Conservation (phyloP, 2,888 invertebrate genomes). For the Lagria hirta region DNA sequence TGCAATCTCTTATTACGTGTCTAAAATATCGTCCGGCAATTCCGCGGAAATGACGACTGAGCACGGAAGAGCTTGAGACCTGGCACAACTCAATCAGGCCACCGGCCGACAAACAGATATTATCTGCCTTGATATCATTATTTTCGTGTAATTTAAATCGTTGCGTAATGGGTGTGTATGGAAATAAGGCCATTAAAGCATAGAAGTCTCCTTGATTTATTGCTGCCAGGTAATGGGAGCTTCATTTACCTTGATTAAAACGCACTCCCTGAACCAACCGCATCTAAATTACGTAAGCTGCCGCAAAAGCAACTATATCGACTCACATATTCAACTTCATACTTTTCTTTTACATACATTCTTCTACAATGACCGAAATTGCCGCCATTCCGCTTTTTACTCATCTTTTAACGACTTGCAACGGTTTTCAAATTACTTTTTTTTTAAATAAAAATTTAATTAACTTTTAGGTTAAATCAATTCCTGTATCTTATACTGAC, state of each 20-base stretch:
- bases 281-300: constrained; percentile 23
- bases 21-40: constrained; percentile 47
- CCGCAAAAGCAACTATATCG: constrained; percentile 27
- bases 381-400: no score
- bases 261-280: constrained; percentile 17
- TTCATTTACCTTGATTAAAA: constrained; percentile 44
- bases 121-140: constrained; percentile 45
- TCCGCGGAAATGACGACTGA: constrained; percentile 45
- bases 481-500: no score
- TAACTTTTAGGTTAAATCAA: no score
- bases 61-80: constrained; percentile 41
- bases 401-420: no score
- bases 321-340: no score
- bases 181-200: constrained; percentile 46
- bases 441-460: no score
- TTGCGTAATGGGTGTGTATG: constrained; percentile 48
- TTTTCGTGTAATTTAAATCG: constrained; percentile 49
- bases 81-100: constrained; percentile 46
- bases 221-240: constrained; percentile 36
- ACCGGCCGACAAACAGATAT: constrained; percentile 46
- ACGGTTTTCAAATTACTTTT: no score
- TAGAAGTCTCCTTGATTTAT: constrained; percentile 44
- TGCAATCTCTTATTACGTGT: constrained; percentile 47
- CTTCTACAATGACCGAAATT: no score
- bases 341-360: constrained; percentile 3